Evolutionary conservation across 1,140 invertebrate genomes (phyloP).

Genomic region (Mya arenaria): DNA sequence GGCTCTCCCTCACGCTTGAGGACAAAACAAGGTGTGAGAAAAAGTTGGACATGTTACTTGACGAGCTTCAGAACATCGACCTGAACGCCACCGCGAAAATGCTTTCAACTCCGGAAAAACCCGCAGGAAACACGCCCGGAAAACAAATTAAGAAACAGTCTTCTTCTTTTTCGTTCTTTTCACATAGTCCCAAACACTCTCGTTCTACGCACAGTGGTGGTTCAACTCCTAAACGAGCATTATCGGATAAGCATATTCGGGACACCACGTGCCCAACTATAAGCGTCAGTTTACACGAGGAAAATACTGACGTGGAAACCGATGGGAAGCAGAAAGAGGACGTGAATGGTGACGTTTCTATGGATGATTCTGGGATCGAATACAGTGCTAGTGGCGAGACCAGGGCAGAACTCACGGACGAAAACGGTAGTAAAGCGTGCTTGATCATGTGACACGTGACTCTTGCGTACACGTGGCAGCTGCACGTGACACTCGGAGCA

Average conservation of each 20-base stretch:
- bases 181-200: background rate
- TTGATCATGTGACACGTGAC: constrained; percentile 31
- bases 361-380: background rate
- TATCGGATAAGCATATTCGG: background rate
- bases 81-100: constrained; percentile 3
- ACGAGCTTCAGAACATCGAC: constrained; percentile 51
- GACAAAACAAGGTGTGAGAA: constrained; percentile 38
- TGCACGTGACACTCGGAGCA: no score
- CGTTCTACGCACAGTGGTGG: background rate
- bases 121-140: background rate
- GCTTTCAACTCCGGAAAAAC: background rate
- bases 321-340: background rate
- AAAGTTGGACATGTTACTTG: constrained; percentile 35
- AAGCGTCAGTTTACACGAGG: background rate
- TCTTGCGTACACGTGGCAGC: no score
- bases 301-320: background rate
- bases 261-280: background rate
- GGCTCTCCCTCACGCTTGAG: constrained; percentile 15
- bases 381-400: background rate
- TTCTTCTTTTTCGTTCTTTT: constrained; percentile 46
- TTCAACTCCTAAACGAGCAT: background rate
- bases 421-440: constrained; percentile 44
- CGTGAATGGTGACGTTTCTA: background rate
- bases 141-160: constrained; percentile 36
- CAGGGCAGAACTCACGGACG: background rate